Evolutionary conservation across 2,797 vertebrate species (phyloP).

Genomic region (Notolabrus celidotus): DNA sequence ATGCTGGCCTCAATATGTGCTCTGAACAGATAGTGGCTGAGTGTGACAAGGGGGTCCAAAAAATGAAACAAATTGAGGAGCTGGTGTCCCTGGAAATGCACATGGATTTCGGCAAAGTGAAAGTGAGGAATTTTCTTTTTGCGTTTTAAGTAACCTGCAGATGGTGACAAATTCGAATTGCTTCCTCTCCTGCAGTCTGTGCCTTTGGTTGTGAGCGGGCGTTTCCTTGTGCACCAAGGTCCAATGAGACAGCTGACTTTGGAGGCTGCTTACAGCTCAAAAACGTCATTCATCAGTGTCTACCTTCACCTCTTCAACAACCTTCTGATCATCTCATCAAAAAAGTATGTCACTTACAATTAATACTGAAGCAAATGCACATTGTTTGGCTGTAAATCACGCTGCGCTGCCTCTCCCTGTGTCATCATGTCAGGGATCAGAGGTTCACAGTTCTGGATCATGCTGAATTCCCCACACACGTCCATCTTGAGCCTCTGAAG

Average conservation of each 20-base stretch:
- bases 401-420: background rate
- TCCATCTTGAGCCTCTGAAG: constrained; percentile 74
- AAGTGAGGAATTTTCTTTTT: constrained; percentile 67
- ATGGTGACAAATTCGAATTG: background rate
- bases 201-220: constrained; percentile 82
- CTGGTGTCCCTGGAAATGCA: constrained; percentile 83
- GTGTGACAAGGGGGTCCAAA: constrained; percentile 79
- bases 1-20: background rate
- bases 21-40: constrained; percentile 79
- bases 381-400: background rate
- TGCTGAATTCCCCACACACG: constrained; percentile 74
- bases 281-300: constrained; percentile 64
- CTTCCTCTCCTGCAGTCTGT: constrained; percentile 57
- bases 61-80: constrained; percentile 85
- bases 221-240: constrained; percentile 82
- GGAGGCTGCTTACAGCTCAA: constrained; percentile 43
- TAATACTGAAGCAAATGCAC: too few species aligned
- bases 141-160: constrained; percentile 6
- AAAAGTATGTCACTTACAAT: constrained; percentile 64
- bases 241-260: constrained; percentile 74
- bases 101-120: constrained; percentile 83
- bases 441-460: constrained; percentile 83
- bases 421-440: constrained; percentile 69
- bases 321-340: constrained; percentile 83
- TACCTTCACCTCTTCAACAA: constrained; percentile 89